These are phyloP conservation scores for Aphelinus atriplicis DNA, from an alignment of 1,140 invertebrate genomes.

Conservation along the genomic window DNA sequence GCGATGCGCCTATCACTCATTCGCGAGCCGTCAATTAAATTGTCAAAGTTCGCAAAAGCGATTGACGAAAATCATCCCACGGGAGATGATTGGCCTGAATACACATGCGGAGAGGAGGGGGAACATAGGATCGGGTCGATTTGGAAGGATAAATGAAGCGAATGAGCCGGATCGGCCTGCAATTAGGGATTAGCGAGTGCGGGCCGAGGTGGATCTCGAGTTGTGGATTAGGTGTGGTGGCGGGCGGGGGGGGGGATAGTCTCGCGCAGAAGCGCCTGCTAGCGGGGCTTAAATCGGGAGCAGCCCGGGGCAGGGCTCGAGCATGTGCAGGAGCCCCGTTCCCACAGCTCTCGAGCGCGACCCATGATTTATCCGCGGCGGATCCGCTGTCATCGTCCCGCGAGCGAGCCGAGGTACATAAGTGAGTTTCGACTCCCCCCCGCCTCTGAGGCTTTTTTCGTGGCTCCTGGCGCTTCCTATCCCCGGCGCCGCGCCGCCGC, in stretches of 20 bases:
- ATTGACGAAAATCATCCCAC: no score
- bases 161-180: no score
- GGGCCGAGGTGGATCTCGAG: background rate
- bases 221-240: background rate
- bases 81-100: no score
- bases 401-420: background rate
- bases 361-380: conserved; percentile 61
- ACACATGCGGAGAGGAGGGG: no score
- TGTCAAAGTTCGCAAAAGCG: no score
- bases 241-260: background rate
- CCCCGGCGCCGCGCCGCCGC: background rate
- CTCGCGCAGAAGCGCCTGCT: no score
- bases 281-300: no score
- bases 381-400: conserved; percentile 58
- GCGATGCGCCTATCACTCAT: no score
- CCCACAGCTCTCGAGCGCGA: conserved; percentile 48
- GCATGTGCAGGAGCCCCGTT: conserved; percentile 45
- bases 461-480: background rate
- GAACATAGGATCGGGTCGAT: no score
- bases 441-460: background rate
- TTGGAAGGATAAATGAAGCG: no score
- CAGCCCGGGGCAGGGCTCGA: background rate
- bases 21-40: no score
- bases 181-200: no score
- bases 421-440: background rate